Percentiles rank a stretch among this genome's conserved stretches.
Evolutionary conservation across 53 echinoderm and acorn worm genomes (phyloP).

Genomic region (Echinarachnius parma): DNA sequence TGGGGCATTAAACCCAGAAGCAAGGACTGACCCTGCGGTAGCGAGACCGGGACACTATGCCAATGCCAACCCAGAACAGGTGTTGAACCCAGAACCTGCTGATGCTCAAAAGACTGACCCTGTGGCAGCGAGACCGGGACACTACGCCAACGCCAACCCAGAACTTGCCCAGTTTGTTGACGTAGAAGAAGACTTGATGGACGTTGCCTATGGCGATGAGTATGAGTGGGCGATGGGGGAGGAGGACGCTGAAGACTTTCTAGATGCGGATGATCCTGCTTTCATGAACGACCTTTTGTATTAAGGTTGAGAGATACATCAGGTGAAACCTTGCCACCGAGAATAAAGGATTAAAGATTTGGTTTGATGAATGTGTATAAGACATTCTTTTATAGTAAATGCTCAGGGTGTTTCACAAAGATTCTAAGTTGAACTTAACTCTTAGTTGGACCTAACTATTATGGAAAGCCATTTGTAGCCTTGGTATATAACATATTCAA

Average conservation of each 20-base stretch:
- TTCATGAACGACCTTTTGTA: constrained; percentile 44
- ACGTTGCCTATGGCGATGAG: background rate
- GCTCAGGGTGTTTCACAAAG: no score
- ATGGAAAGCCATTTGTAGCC: no score
- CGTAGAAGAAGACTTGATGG: constrained; percentile 26
- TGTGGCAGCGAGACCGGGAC: constrained; percentile 12
- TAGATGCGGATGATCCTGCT: constrained; percentile 62
- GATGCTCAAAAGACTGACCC: background rate
- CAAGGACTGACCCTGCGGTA: background rate
- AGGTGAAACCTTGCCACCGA: no score
- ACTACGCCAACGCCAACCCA: constrained; percentile 23
- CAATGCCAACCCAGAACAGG: background rate
- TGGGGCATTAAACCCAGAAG: background rate
- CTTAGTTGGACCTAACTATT: no score
- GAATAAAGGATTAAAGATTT: no score
- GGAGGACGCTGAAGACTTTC: constrained; percentile 49
- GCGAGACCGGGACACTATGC: background rate
- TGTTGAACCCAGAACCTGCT: background rate
- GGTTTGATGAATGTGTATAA: no score
- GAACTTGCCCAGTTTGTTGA: constrained; percentile 19
- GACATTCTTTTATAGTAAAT: no score
- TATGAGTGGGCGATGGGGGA: constrained; percentile 28
- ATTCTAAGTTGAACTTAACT: no score
- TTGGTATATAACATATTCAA: no score
- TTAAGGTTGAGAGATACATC: constrained; percentile 21